Conservation (phyloP, 2,113 vertebrate species). For the Eulemur rufifrons region DNA sequence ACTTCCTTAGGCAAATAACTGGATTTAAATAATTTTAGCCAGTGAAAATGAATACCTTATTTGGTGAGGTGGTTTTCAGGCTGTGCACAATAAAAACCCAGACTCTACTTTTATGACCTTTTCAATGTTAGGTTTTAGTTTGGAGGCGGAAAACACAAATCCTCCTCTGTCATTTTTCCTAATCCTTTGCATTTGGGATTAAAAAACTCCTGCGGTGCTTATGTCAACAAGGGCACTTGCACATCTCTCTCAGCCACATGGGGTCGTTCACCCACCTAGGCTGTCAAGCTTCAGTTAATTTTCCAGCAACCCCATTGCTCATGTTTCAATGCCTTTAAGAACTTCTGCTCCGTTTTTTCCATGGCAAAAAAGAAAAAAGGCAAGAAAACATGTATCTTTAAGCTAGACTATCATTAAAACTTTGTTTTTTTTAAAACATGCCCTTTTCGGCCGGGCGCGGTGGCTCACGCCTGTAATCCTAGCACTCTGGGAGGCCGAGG, state of each 20-base stretch:
- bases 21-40: neutral
- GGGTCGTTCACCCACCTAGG: neutral
- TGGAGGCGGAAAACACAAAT: neutral
- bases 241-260: neutral
- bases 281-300: neutral
- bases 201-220: neutral
- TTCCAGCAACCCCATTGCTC: neutral
- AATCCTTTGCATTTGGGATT: slow-evolving; percentile 19
- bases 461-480: too few species aligned
- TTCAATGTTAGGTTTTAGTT: slow-evolving; percentile 1
- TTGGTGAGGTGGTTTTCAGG: neutral
- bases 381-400: neutral
- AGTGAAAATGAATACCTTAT: neutral
- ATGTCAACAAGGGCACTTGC: neutral
- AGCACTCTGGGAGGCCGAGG: too few species aligned
- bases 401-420: neutral
- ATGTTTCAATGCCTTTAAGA: neutral
- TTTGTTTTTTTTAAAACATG: neutral
- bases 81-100: neutral
- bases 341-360: neutral
- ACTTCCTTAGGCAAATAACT: neutral
- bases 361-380: neutral
- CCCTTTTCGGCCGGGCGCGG: too few species aligned
- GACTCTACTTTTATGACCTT: neutral
- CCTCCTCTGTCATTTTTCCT: neutral